phyloP scores from a whole-genome alignment of 2,888 invertebrate species.

The Antheraea yamamai region DNA sequence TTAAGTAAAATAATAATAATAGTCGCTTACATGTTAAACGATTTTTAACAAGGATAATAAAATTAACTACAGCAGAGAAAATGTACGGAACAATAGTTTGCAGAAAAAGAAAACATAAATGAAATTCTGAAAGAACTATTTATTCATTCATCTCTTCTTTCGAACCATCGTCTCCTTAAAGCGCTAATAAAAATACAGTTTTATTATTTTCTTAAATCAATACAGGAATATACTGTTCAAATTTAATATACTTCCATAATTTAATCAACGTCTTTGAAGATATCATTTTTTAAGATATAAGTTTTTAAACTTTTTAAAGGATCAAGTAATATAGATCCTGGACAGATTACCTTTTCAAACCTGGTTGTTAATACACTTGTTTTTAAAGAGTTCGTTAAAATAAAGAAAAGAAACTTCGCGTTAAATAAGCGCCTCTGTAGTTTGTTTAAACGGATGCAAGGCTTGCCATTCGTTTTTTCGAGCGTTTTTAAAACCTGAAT shows the following conservation, averaged over 20 bases:
- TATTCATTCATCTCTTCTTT: neutral
- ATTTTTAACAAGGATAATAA: no score
- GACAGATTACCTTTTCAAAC: neutral
- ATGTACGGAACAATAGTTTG: no score
- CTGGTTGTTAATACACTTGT: neutral
- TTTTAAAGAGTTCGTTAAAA: neutral
- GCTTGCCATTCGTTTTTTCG: neutral
- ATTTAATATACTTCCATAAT: neutral
- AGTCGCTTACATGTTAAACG: no score
- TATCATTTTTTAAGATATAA: neutral
- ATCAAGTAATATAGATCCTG: neutral
- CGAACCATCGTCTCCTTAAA: neutral
- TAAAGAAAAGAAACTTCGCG: neutral
- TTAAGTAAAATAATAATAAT: no score
- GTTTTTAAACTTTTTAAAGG: neutral
- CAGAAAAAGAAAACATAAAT: no score
- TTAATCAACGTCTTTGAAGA: neutral
- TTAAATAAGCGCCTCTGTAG: neutral
- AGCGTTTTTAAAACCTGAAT: neutral
- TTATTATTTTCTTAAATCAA: neutral
- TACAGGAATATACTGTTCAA: neutral
- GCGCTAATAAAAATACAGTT: neutral
- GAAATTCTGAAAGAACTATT: neutral
- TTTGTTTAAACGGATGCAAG: neutral
- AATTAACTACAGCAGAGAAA: no score